Conservation (phyloP, 2,797 vertebrate genomes). For the Myotis daubentonii region DNA sequence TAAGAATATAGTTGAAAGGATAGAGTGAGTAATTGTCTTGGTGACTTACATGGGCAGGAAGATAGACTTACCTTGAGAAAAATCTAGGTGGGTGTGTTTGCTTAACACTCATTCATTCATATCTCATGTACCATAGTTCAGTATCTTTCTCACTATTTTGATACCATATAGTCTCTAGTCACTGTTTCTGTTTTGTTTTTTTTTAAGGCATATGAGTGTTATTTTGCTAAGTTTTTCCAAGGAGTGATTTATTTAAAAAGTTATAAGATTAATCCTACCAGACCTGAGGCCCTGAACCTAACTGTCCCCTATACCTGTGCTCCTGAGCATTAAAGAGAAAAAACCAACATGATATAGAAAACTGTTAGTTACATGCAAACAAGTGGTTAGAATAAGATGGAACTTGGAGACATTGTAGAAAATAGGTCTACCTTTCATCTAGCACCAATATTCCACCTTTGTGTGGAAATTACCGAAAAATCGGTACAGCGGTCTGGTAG, state of each 20-base stretch:
- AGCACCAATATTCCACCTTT: too few species aligned
- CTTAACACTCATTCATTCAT: background rate
- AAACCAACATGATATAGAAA: too few species aligned
- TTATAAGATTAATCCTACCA: conserved; percentile 41
- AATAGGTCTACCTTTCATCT: too few species aligned
- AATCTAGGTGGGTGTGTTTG: conserved; percentile 2
- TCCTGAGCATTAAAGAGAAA: too few species aligned
- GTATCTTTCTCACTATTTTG: background rate
- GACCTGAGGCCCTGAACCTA: too few species aligned
- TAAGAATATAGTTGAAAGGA: background rate
- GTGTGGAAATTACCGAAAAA: too few species aligned
- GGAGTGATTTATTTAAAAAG: conserved; percentile 27
- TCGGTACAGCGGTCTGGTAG: too few species aligned
- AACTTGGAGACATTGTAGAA: too few species aligned
- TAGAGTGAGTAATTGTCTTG: background rate
- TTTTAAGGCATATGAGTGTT: background rate
- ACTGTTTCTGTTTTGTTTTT: background rate
- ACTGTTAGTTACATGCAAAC: too few species aligned
- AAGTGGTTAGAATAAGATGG: too few species aligned
- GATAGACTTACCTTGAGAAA: conserved; percentile 29
- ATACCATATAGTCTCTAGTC: background rate
- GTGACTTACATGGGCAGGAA: conserved; percentile 7
- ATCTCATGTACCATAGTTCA: background rate
- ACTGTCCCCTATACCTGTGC: too few species aligned
- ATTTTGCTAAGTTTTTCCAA: conserved; percentile 46